Percentiles rank a stretch among this genome's conserved stretches.
Evolutionary conservation across 2,888 invertebrate genomes (phyloP).

Genomic region (Eristalis tenax): DNA sequence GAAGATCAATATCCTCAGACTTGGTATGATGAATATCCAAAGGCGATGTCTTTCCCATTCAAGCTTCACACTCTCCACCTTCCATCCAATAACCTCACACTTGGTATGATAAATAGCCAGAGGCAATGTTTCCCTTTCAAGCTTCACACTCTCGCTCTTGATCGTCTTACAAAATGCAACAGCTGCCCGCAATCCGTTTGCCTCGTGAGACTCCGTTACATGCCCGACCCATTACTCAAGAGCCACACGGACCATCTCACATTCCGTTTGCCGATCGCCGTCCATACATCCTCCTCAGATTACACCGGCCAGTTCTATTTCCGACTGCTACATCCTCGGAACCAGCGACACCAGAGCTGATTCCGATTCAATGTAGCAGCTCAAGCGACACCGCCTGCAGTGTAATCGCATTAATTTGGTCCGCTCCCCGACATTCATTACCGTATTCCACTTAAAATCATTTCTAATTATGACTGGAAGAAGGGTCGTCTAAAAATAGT

Average conservation of each 20-base stretch:
- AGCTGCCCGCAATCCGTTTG: background rate
- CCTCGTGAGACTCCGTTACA: background rate
- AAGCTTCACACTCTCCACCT: background rate
- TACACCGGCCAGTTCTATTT: background rate
- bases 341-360: background rate
- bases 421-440: constrained; percentile 40
- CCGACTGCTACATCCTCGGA: background rate
- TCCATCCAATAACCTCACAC: too few species aligned
- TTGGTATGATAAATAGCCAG: background rate
- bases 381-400: constrained; percentile 14
- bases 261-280: background rate
- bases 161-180: background rate
- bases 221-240: background rate
- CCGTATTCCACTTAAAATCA: constrained; percentile 56
- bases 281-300: background rate
- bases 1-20: background rate
- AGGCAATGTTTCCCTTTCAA: background rate
- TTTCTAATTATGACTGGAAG: constrained; percentile 54
- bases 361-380: background rate
- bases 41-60: background rate
- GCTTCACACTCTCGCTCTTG: background rate
- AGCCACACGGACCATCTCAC: background rate
- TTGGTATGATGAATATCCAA: background rate
- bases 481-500: constrained; percentile 37
- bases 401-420: constrained; percentile 37